Evolutionary conservation across 2,113 vertebrate genomes (phyloP).

Genomic region (Dinomys branickii): DNA sequence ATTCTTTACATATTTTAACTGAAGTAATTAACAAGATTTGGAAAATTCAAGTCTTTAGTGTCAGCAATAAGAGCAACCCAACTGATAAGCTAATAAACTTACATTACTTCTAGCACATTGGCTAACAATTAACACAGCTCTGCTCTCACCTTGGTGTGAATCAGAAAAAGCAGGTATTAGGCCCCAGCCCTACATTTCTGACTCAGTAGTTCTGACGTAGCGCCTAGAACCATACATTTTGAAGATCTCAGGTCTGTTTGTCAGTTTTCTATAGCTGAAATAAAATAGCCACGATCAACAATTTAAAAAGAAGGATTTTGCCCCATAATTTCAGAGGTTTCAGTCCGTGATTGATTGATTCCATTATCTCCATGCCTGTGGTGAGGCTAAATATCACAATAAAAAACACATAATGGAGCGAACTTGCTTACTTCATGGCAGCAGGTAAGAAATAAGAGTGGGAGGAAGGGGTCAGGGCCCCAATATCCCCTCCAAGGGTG

Average conservation of each 20-base stretch:
- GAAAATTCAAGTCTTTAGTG: conserved; percentile 21
- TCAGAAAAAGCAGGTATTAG: background rate
- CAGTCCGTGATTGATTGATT: background rate
- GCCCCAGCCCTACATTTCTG: background rate
- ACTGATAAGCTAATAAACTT: conserved; percentile 19
- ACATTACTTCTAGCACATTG: background rate
- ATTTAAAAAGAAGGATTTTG: background rate
- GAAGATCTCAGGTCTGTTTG: background rate
- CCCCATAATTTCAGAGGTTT: background rate
- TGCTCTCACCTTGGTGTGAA: background rate
- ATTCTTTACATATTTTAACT: background rate
- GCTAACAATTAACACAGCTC: background rate
- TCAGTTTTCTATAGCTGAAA: background rate
- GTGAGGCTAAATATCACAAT: background rate
- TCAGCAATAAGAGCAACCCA: background rate
- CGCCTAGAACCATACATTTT: background rate
- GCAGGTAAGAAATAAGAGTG: background rate
- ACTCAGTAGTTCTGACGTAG: background rate
- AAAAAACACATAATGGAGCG: background rate
- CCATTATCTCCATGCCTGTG: too few species aligned
- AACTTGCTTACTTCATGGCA: background rate
- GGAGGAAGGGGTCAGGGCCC: background rate
- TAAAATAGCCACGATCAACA: background rate
- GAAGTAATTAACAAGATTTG: conserved; percentile 22
- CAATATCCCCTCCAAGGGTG: background rate